A percentile compares a stretch with the other conserved stretches of the same genome.
These are phyloP conservation scores for Caenorhabditis sp. DNA, from an alignment of 2,888 invertebrate genomes.

Conservation along the genomic window DNA sequence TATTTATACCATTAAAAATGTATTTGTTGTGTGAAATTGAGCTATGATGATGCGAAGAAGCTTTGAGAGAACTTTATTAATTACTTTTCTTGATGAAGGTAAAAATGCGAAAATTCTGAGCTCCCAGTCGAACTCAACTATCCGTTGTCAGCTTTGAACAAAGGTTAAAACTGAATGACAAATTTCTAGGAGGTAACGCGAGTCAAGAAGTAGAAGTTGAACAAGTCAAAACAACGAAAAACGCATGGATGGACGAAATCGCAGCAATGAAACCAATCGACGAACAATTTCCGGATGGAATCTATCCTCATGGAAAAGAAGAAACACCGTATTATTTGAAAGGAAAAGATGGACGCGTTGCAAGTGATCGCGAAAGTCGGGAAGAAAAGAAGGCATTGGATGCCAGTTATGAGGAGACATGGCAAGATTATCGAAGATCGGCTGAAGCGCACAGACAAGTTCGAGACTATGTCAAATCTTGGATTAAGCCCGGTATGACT, in stretches of 20 bases:
- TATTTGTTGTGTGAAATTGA: neutral
- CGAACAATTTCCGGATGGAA: slow-evolving; percentile 83
- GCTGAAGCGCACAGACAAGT: slow-evolving; percentile 98
- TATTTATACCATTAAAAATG: neutral
- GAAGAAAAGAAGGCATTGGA: slow-evolving; percentile 85
- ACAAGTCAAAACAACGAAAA: slow-evolving; percentile 13
- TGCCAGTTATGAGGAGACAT: slow-evolving; percentile 82
- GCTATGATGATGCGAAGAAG: slow-evolving; percentile 30
- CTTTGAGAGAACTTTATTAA: slow-evolving; percentile 8
- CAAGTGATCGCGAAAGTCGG: slow-evolving; percentile 70
- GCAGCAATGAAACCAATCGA: slow-evolving; percentile 74
- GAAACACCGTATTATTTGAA: slow-evolving; percentile 42
- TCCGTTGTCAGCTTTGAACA: too few species aligned
- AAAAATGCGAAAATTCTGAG: slow-evolving; percentile 1
- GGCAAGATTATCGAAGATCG: slow-evolving; percentile 78
- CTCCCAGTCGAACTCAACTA: too few species aligned
- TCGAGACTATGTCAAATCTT: slow-evolving; percentile 86
- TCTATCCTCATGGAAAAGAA: slow-evolving; percentile 81
- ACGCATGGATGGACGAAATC: slow-evolving; percentile 55
- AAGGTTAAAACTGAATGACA: too few species aligned
- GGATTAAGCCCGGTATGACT: slow-evolving; percentile 96
- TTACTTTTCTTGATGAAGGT: neutral
- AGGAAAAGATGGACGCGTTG: slow-evolving; percentile 64
- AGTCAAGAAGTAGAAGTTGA: slow-evolving; percentile 2
- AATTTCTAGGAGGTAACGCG: slow-evolving; percentile 13